Base-by-base conservation (phyloP, 1,140 invertebrate species). In the Drosophila kepulauana region DNA sequence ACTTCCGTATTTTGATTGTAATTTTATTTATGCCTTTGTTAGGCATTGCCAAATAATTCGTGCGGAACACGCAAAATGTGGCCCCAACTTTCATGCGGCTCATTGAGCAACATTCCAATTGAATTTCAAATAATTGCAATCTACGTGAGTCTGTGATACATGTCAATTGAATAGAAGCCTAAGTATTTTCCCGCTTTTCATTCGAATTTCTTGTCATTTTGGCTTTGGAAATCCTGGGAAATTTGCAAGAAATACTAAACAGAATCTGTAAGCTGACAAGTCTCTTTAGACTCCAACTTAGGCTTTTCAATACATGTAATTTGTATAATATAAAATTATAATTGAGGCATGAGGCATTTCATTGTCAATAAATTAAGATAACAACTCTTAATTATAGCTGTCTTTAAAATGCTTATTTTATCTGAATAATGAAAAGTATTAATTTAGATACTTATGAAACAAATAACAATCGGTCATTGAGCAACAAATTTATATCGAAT, bases 101-200 rank as follows among this genome's bases (percentile, higher is more conserved):
- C 84, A 87, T 88, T 82, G 84, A 72, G 45, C 82, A 71, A 28
- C 68, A 38, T 75, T 88, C 75, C 80, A 82, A 88, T 88, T 88
- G 75, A 70, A 80, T 78, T 80, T 82, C 59, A 66, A 80, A 78
- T 87, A 88, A 87, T 87, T 82, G 84, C 71, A 69, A 51, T 61
- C 63, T 65, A 67, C 78, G 70, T 70, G 56, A 65, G 30, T 13
- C 54, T 35, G 10, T 7, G 41, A 38, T 33, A 43, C 30, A 62
- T 25, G 43, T 35, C 66, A 70, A 63, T 43, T 41, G 49, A 41
- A 38, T 41, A 1, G 49, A 38, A 38, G n/a, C 7, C 4, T 7
- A 20, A 45, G 6, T 4, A 25, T 33, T 58, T 49, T 30, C 25
- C 28, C 5, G 28, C 49, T 35, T 16, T 5, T 6, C 49, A 30